Evolutionary conservation across 1,140 invertebrate genomes (phyloP), one percentile per base, ranked within the genome.

Genomic region (Steinernema khuongi): DNA sequence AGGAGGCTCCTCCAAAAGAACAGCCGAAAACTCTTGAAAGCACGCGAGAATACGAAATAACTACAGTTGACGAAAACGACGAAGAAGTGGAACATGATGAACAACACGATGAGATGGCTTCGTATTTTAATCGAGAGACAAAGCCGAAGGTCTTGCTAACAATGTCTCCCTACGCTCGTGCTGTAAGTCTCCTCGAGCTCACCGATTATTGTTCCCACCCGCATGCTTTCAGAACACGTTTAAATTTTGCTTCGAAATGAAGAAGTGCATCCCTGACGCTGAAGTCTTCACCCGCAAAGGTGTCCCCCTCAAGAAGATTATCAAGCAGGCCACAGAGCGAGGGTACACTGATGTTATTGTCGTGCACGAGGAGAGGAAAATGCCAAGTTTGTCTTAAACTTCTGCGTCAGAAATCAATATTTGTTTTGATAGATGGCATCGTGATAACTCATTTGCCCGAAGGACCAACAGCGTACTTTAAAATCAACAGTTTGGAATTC

Each of bases 101-200:
- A 81, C 89, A 91, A 74, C 87, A 90, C 44, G 96, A 98, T 88
- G 94, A 97, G 85, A 91, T 96, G 82, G 89, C 91, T 72, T 84
- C 90, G 26, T 97, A 95, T 87, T 97, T 93, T 84, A 89, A 90
- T 73, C 90, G 92, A 70, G 88, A 91, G 19, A 93, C 93, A 81
- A 91, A 91, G 77, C 95, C 96, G 0, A 97, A 97, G 89, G 91
- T 99, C 41, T 86, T 99, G 0, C 94, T 99, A 17, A 98, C 95
- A 19, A 96, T 91, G 78, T 90, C 91, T 14, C 94, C 96, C 85
- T 93, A 96, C 88, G 94, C 94, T 1, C 90, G 92, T 70, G 89
- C 89, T 68, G 90, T 90, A 87, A 86, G 84, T 73, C 60, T n/a
- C n/a, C n/a, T n/a, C n/a, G 14, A 68, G 31, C 29, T 29, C 28